These are phyloP conservation scores for Mellivora capensis DNA, from an alignment of 2,113 vertebrate species.

Conservation along the genomic window DNA sequence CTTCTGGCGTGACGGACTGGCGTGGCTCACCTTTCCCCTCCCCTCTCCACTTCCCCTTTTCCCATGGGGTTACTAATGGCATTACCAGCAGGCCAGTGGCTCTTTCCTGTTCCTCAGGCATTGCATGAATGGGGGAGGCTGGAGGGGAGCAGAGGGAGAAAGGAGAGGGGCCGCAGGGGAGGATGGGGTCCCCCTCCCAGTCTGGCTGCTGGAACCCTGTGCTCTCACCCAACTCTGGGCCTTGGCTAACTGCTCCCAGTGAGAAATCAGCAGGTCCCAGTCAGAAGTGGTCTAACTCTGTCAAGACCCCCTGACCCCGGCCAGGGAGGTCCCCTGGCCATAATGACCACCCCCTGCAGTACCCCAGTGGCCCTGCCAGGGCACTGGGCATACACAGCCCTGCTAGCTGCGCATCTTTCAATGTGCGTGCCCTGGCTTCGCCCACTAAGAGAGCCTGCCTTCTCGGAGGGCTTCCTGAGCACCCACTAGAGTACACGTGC, in stretches of 20 bases:
- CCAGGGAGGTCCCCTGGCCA: not conserved
- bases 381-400: not conserved
- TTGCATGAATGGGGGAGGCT: not conserved
- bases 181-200: not conserved
- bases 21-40: not conserved
- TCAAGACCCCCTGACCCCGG: not conserved
- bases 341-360: not conserved
- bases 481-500: not conserved
- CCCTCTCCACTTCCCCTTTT: not conserved
- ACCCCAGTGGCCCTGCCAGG: rapidly evolving
- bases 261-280: not conserved
- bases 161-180: not conserved
- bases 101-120: slow-evolving; percentile 34
- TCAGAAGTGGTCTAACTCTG: not conserved
- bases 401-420: not conserved
- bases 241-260: not conserved
- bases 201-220: not conserved
- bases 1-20: not conserved
- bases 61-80: not conserved
- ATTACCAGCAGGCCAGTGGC: not conserved
- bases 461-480: not conserved
- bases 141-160: not conserved
- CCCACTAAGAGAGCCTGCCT: rapidly evolving
- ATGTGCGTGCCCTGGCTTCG: rapidly evolving
- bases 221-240: not conserved